A percentile compares a stretch with the other conserved stretches of the same genome.
Conservation (phyloP, 1,140 invertebrate species). For the Trigoniulus corallinus region DNA sequence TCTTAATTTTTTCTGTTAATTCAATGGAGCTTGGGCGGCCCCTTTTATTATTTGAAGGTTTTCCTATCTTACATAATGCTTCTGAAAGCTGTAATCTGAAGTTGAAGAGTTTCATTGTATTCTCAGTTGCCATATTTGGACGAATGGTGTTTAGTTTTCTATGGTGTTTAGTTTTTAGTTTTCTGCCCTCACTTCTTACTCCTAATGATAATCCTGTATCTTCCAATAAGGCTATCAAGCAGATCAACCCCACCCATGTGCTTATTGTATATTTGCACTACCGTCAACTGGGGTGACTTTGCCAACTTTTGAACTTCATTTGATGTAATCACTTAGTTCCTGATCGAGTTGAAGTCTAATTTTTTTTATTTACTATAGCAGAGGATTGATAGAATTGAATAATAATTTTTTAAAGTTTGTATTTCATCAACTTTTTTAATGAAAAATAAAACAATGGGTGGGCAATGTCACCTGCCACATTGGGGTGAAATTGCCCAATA, state of each 20-base stretch:
- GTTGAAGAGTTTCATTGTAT: background rate
- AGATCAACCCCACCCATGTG: slow-evolving; percentile 16
- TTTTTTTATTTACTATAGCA: too few species aligned
- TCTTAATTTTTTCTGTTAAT: background rate
- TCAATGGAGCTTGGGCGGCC: background rate
- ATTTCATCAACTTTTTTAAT: too few species aligned
- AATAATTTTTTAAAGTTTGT: too few species aligned
- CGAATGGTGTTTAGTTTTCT: slow-evolving; percentile 2
- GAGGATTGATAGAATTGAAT: too few species aligned
- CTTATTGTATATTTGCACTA: slow-evolving; percentile 12
- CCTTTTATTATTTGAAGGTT: background rate
- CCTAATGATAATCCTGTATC: slow-evolving; percentile 12
- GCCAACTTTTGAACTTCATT: too few species aligned
- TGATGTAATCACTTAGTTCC: too few species aligned
- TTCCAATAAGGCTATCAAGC: slow-evolving; percentile 13
- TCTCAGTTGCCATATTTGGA: background rate
- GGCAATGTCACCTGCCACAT: too few species aligned
- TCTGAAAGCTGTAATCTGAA: background rate
- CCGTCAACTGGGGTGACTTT: too few species aligned
- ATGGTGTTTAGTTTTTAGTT: slow-evolving; percentile 7
- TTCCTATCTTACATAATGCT: background rate
- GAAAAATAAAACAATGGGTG: too few species aligned
- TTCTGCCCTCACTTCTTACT: slow-evolving; percentile 14
- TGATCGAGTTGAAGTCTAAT: too few species aligned
- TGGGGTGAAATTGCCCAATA: too few species aligned